Percentiles rank a stretch among this genome's conserved stretches.
phyloP scores from a whole-genome alignment of 2,113 vertebrate species.

The Eretmodus cyanostictus region DNA sequence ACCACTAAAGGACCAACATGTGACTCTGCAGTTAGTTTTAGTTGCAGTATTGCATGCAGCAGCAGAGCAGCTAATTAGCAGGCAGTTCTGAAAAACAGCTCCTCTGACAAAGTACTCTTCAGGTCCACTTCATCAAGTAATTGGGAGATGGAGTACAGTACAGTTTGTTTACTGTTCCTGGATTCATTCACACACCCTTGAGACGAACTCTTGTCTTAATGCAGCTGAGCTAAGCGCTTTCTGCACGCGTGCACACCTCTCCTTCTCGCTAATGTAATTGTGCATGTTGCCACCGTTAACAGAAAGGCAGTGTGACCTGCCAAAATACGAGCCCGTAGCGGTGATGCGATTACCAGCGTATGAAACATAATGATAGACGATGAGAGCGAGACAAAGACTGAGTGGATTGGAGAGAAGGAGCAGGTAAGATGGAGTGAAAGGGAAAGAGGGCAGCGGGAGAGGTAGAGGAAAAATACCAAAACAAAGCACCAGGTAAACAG shows the following conservation, averaged over 20 bases:
- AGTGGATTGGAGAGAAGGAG: background rate
- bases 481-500: slow-evolving; percentile 23
- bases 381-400: slow-evolving; percentile 13
- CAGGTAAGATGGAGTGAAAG: background rate
- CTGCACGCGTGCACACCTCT: background rate
- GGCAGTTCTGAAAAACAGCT: background rate
- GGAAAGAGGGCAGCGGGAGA: background rate
- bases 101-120: slow-evolving; percentile 4
- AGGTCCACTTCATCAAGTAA: background rate
- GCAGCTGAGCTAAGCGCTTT: slow-evolving; percentile 42
- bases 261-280: slow-evolving; percentile 28
- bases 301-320: slow-evolving; percentile 48
- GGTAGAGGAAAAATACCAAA: background rate
- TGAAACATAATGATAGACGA: slow-evolving; percentile 38
- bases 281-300: slow-evolving; percentile 29
- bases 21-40: background rate
- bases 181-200: slow-evolving; percentile 3
- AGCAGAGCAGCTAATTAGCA: background rate
- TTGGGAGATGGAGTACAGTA: background rate
- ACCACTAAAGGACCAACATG: background rate
- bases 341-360: slow-evolving; percentile 32
- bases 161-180: slow-evolving; percentile 18
- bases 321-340: slow-evolving; percentile 1
- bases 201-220: background rate
- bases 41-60: background rate